Percentiles rank a stretch among this genome's conserved stretches.
Evolutionary conservation across 2,888 invertebrate species (phyloP).

Genomic region (Eupeodes latifasciatus): DNA sequence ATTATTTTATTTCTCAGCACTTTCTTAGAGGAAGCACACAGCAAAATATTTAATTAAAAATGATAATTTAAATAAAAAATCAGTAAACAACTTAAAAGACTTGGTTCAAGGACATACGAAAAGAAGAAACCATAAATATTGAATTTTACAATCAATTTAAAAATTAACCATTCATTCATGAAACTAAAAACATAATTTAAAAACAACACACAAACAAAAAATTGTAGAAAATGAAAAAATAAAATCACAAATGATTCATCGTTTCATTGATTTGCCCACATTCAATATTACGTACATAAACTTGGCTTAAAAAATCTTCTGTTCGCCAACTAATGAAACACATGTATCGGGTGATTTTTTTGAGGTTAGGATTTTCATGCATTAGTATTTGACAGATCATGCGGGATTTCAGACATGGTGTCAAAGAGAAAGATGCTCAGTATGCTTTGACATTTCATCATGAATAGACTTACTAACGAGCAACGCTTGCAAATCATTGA

Average conservation of each 20-base stretch:
- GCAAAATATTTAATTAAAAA: neutral
- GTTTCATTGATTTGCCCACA: constrained; percentile 13
- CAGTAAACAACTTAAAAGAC: neutral
- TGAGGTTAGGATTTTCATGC: no score
- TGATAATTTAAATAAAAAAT: neutral
- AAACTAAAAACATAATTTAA: neutral
- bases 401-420: no score
- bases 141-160: neutral
- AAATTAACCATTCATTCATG: neutral
- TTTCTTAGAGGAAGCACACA: neutral
- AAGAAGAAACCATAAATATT: neutral
- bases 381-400: no score
- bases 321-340: constrained; percentile 17
- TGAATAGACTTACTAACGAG: no score
- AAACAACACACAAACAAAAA: neutral
- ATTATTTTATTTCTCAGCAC: neutral
- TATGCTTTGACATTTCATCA: no score
- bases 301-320: constrained; percentile 3
- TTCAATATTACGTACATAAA: neutral
- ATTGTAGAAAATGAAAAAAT: neutral
- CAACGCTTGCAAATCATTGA: no score
- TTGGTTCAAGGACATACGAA: neutral
- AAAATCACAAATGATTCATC: constrained; percentile 14
- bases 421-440: no score
- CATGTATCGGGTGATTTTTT: no score